Base-by-base conservation (phyloP, 1,140 invertebrate genomes). In the Drosophila pachea region DNA sequence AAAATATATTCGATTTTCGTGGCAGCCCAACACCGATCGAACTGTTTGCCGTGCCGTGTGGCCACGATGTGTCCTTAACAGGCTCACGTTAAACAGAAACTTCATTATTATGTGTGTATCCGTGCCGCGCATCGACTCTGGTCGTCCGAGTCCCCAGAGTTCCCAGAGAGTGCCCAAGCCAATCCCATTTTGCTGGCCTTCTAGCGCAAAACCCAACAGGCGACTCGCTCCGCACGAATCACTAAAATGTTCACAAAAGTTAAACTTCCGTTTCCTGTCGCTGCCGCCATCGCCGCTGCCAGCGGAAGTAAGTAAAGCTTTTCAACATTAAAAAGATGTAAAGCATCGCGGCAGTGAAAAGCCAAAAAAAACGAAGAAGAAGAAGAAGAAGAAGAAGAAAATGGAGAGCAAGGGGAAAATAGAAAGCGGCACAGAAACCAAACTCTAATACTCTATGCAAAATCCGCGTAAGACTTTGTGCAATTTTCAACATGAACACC, bases 241-340 rank as follows among this genome's bases (percentile, higher is more conserved):
- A 86, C 79, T 84, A 84, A 84, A 84, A 84, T 74, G 84, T 86
- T 76, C 72, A 84, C 77, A 86, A 86, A 86, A 86, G 82, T 86
- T 86, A 86, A 86, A 86, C 81, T 86, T 86, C 81, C 81, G 81
- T 55, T 86, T 86, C 81, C 81, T 83, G 79, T 60, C 65, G 73
- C 49, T 31, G 7, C 76, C 59, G 74, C 72, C 58, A 64, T 54
- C 56, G 74, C 40, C 11, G 29, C 48, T 65, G 66, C 69, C 71
- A 70, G 40, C 82, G 81, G 81, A 86, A 86, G 81, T 77, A 70
- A 81, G 81, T 77, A 86, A 86, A 86, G 81, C 82, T 86, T 84
- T 86, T 86, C 82, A 81, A 81, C 81, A 86, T 86, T 86, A 86
- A 86, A 86, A 84, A 86, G 77, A 86, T 86, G 81, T 86, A 86